Base-by-base conservation (phyloP, 2,888 invertebrate genomes). In the Elmis aenea region DNA sequence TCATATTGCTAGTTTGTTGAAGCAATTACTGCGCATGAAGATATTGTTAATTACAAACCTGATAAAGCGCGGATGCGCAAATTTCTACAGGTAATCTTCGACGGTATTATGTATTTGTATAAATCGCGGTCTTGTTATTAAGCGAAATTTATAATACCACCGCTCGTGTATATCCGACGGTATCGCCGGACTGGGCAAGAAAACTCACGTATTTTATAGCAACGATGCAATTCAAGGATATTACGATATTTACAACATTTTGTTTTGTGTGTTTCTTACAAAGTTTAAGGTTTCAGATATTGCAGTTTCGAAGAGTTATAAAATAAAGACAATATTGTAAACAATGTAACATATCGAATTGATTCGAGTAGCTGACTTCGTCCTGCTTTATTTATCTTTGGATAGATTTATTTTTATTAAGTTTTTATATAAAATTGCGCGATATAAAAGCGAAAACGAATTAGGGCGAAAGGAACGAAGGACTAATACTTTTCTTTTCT, bases 171-270 rank as follows among this genome's bases (percentile, higher is more conserved):
- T 40, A 13, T n/a, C 13, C 29, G 32, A 33, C 33, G 33, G 37
- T 37, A 30, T 30, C 35, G 18, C 40, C 33, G 26, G 38, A n/a
- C n/a, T n/a, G n/a, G n/a, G 38, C 38, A 38, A 37, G 42, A 37
- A 37, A 48, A 45, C 32, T 33, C 42, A 26, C 26, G 26, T 27
- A 45, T 42, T 46, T 45, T 41, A 47, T 47, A 35, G 34, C 44
- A 36, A 37, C 21, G 34, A 44, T 44, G 40, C 43, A 42, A 43
- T 42, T 43, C 39, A 29, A 30, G 33, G 26, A 39, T 42, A 45
- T 38, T 38, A 41, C 41, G 38, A 42, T 45, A 47, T 45, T 45
- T 47, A 45, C 44, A 36, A 34, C 33, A 26, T 13, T n/a, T 42
- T 33, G 42, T 40, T 39, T 42, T 38, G 39, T 37, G 37, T 40